These are phyloP conservation scores for Chaetorhynchus papuensis DNA, from an alignment of 2,113 vertebrate genomes.

Conservation along the genomic window DNA sequence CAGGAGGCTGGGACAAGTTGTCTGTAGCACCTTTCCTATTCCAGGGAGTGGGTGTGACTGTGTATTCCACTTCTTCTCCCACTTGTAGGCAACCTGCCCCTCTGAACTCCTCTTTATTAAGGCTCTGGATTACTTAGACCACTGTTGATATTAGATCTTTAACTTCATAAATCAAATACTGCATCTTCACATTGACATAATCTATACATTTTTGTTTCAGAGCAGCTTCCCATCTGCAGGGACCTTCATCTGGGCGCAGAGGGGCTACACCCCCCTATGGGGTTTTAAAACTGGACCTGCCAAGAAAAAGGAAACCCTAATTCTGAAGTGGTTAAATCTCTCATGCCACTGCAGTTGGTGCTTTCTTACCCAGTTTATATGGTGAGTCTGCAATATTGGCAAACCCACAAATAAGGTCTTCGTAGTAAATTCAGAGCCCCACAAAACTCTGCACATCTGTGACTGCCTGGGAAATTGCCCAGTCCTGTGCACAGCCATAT, in stretches of 20 bases:
- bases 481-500: not conserved
- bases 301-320: not conserved
- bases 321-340: not conserved
- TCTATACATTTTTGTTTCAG: not conserved
- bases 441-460: slow-evolving; percentile 3
- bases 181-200: not conserved
- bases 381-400: not conserved
- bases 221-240: not conserved
- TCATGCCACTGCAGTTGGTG: not conserved
- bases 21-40: not conserved
- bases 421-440: not conserved
- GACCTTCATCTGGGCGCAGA: not conserved
- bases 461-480: slow-evolving; percentile 4
- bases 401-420: not conserved
- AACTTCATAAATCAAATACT: not conserved
- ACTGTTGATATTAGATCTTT: not conserved
- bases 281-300: not conserved
- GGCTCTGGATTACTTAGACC: not conserved
- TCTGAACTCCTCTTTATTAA: not conserved
- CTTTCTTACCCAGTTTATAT: not conserved
- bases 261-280: not conserved
- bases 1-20: not conserved
- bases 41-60: too few species aligned
- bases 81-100: not conserved
- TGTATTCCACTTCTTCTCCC: not conserved